phyloP scores from a whole-genome alignment of 2,888 invertebrate species.

The Perizoma affinitatum region DNA sequence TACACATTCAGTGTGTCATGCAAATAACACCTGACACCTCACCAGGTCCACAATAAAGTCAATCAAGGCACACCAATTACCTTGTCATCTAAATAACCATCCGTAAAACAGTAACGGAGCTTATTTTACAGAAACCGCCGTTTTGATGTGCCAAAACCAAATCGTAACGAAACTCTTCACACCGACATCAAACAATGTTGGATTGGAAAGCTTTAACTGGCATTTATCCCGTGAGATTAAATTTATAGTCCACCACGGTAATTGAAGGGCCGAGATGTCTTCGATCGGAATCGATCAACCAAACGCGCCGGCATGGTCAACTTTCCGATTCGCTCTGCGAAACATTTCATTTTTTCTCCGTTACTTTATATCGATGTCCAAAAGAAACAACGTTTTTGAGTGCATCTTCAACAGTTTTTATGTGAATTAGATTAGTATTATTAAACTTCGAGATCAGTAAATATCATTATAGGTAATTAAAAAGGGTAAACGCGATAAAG shows the following conservation, averaged over 20 bases:
- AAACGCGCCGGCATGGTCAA: conserved; percentile 15
- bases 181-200: conserved; percentile 26
- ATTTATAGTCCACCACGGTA: conserved; percentile 48
- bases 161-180: conserved; percentile 15
- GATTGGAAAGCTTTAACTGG: conserved; percentile 17
- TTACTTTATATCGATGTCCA: neutral
- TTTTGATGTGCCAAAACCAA: neutral
- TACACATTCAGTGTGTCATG: no score
- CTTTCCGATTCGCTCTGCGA: conserved; percentile 6
- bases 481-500: no score
- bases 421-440: neutral
- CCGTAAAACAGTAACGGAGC: neutral
- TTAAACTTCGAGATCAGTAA: no score
- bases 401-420: no score
- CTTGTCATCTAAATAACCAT: neutral
- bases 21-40: no score
- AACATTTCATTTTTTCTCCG: neutral
- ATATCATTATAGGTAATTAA: no score
- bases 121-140: neutral
- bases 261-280: conserved; percentile 48
- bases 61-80: no score
- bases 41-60: no score
- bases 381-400: no score
- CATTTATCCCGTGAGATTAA: conserved; percentile 45
- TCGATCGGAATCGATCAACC: conserved; percentile 48